Evolutionary conservation across 2,113 vertebrate species (phyloP).

Genomic region (Agapornis roseicollis): DNA sequence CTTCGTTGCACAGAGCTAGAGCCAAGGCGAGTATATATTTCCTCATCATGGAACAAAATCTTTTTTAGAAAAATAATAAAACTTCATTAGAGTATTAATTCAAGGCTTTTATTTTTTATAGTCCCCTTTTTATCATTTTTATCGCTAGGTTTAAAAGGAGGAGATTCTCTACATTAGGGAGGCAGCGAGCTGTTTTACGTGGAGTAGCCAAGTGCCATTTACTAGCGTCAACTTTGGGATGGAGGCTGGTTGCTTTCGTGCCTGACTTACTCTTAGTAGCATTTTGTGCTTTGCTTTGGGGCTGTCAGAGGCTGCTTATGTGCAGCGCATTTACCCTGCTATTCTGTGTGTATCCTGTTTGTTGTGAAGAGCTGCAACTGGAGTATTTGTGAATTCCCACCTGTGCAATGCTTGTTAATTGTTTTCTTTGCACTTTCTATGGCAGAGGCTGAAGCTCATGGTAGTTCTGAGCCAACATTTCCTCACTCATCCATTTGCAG

Average conservation of each 20-base stretch:
- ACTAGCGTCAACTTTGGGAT: slow-evolving; percentile 54
- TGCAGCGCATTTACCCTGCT: not conserved
- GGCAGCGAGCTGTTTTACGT: slow-evolving; percentile 49
- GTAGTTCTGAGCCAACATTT: not conserved
- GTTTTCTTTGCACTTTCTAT: not conserved
- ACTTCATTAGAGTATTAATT: slow-evolving; percentile 71
- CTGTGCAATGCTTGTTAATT: not conserved
- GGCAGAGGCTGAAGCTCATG: not conserved
- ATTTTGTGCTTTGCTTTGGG: not conserved
- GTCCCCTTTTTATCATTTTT: slow-evolving; percentile 65
- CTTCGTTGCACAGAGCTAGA: not conserved
- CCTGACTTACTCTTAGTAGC: not conserved
- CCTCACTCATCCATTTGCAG: not conserved
- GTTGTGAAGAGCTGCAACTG: not conserved
- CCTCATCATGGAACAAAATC: slow-evolving; percentile 59
- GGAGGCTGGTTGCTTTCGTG: slow-evolving; percentile 7
- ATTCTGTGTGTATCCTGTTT: not conserved
- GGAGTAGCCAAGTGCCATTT: slow-evolving; percentile 41
- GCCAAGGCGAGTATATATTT: slow-evolving; percentile 60
- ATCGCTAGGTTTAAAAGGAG: slow-evolving; percentile 62
- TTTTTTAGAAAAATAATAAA: slow-evolving; percentile 69
- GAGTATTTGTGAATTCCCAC: not conserved
- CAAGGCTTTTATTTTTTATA: slow-evolving; percentile 60
- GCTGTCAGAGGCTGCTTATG: not conserved
- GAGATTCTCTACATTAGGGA: slow-evolving; percentile 60